These are phyloP conservation scores for Amblyjoppa proteus DNA, from an alignment of 2,888 invertebrate genomes.

Conservation along the genomic window DNA sequence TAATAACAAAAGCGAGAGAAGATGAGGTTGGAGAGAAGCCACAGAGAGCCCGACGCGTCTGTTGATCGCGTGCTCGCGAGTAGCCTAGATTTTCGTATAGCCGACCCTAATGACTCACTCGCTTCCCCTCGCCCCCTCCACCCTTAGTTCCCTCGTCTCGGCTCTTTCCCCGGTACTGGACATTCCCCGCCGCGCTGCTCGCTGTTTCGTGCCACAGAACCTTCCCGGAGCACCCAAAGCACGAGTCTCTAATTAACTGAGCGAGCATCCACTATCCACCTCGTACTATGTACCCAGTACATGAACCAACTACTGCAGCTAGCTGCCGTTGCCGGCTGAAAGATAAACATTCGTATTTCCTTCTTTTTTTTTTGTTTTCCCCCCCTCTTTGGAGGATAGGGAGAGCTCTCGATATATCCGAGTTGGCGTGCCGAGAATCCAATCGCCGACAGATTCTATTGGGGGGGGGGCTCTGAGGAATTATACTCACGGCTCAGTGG, in stretches of 20 bases:
- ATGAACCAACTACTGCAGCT: neutral
- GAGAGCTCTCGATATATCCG: conserved; percentile 27
- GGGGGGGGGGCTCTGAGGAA: conserved; percentile 40
- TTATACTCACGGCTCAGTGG: conserved; percentile 21
- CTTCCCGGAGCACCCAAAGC: conserved; percentile 28
- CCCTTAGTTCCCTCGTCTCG: conserved; percentile 7
- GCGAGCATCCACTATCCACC: conserved; percentile 54
- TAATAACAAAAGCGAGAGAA: conserved; percentile 36
- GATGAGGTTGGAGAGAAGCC: conserved; percentile 9
- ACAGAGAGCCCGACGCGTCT: conserved; percentile 14
- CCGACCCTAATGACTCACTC: conserved; percentile 67
- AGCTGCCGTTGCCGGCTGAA: conserved; percentile 42
- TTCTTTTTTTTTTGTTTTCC: neutral
- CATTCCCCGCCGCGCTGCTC: conserved; percentile 30
- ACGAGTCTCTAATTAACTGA: conserved; percentile 62
- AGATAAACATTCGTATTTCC: conserved; percentile 69
- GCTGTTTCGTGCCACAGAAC: conserved; percentile 38
- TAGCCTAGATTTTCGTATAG: conserved; percentile 67
- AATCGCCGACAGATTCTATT: conserved; percentile 47
- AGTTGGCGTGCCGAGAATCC: conserved; percentile 41
- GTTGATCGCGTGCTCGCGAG: conserved; percentile 63
- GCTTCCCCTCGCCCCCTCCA: conserved; percentile 52
- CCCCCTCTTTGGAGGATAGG: neutral
- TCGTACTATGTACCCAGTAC: neutral
- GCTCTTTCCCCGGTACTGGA: conserved; percentile 26